Percentiles rank a stretch among this genome's conserved stretches.
phyloP scores from a whole-genome alignment of 2,797 vertebrate species.

The Jordanella pulchra region DNA sequence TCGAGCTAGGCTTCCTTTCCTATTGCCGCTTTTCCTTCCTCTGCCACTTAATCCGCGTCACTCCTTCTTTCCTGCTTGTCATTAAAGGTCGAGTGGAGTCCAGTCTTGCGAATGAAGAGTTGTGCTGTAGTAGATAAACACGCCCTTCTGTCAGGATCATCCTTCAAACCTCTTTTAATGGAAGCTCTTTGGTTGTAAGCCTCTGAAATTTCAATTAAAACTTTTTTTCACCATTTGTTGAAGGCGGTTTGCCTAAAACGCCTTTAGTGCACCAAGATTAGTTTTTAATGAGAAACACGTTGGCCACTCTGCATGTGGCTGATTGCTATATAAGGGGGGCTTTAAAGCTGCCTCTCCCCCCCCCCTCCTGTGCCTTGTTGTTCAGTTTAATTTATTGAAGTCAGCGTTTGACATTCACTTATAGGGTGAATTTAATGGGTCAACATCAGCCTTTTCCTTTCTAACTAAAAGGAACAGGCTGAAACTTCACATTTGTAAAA shows the following conservation, averaged over 20 bases:
- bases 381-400: slow-evolving; percentile 24
- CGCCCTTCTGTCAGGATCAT: slow-evolving; percentile 38
- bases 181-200: slow-evolving; percentile 21
- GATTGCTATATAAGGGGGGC: slow-evolving; percentile 45
- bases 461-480: no score
- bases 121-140: slow-evolving; percentile 41
- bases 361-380: neutral
- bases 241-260: slow-evolving; percentile 32
- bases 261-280: slow-evolving; percentile 43
- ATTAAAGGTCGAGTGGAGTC: slow-evolving; percentile 34
- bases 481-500: no score
- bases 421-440: neutral
- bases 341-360: slow-evolving; percentile 13
- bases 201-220: slow-evolving; percentile 44
- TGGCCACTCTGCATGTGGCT: slow-evolving; percentile 56
- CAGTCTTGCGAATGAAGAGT: slow-evolving; percentile 49
- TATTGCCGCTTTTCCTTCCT: slow-evolving; percentile 33
- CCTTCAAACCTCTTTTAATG: slow-evolving; percentile 41
- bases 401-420: slow-evolving; percentile 23
- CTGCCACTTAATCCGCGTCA: slow-evolving; percentile 3
- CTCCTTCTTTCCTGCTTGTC: neutral
- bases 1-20: slow-evolving; percentile 10
- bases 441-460: neutral
- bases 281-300: slow-evolving; percentile 69
- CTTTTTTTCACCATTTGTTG: slow-evolving; percentile 33